phyloP scores from a whole-genome alignment of 1,140 invertebrate species.

The Heliconius melpomene region DNA sequence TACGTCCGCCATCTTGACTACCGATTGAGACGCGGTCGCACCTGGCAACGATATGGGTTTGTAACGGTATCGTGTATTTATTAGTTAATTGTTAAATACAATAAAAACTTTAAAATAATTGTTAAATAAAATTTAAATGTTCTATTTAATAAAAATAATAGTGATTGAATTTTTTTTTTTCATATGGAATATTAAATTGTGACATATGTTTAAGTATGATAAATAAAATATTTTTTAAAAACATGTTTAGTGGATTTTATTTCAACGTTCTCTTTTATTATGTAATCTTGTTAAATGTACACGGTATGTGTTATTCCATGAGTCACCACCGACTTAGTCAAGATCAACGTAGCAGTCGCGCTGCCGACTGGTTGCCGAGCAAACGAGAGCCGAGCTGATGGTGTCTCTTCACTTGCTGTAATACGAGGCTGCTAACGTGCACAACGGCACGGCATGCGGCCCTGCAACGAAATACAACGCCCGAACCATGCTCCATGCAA shows the following conservation, averaged over 20 bases:
- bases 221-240: conserved; percentile 70
- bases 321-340: conserved; percentile 70
- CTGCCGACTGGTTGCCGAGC: conserved; percentile 43
- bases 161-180: conserved; percentile 76
- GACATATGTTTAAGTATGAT: conserved; percentile 80
- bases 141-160: conserved; percentile 60
- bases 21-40: too few species aligned
- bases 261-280: conserved; percentile 32
- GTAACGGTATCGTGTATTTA: too few species aligned
- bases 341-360: conserved; percentile 50
- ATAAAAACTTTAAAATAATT: too few species aligned
- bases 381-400: conserved; percentile 26
- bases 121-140: conserved; percentile 68
- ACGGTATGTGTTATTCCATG: conserved; percentile 78
- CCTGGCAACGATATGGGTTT: too few species aligned
- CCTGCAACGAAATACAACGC: conserved; percentile 48
- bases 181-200: conserved; percentile 79
- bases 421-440: conserved; percentile 39
- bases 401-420: conserved; percentile 38
- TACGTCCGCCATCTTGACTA: too few species aligned
- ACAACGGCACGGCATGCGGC: conserved; percentile 41
- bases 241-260: conserved; percentile 52
- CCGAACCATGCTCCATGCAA: conserved; percentile 46
- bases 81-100: too few species aligned
- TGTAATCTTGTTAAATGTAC: conserved; percentile 67